Evolutionary conservation across 2,888 invertebrate genomes (phyloP).

Genomic region (Heliconius hortense): DNA sequence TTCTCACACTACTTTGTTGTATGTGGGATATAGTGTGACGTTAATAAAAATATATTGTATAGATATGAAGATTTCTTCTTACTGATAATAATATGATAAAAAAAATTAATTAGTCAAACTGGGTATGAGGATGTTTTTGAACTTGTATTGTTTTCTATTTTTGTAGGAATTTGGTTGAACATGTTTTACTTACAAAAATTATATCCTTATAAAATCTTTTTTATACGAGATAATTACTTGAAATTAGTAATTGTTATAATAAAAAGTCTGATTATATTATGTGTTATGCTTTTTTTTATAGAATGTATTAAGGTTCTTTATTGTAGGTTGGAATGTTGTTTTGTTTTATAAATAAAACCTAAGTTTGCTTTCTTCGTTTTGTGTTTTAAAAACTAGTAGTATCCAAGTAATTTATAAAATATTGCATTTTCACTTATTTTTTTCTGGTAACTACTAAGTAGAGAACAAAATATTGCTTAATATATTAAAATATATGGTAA

Average conservation of each 20-base stretch:
- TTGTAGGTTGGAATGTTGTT: constrained; percentile 8
- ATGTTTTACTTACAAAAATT: neutral
- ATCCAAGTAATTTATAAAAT: neutral
- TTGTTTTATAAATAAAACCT: neutral
- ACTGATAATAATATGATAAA: neutral
- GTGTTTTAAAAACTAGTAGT: neutral
- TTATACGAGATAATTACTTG: constrained; percentile 5
- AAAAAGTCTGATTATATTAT: constrained; percentile 32
- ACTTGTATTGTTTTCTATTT: neutral
- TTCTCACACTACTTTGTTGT: no score
- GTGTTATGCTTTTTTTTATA: constrained; percentile 26
- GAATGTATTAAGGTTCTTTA: constrained; percentile 8
- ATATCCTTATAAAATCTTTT: neutral
- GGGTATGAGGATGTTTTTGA: neutral
- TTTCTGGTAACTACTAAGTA: neutral
- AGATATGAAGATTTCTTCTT: neutral
- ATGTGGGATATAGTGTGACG: no score
- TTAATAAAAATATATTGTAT: neutral
- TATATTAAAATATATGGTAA: neutral
- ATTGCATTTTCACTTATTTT: neutral
- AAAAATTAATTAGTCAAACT: neutral
- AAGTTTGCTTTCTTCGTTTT: neutral
- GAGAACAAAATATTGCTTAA: neutral
- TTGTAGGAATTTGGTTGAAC: neutral
- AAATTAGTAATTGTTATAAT: constrained; percentile 21